Evolutionary conservation across 1,140 invertebrate genomes (phyloP), one percentile per base, ranked within the genome.

Genomic region (Zaprionus davidi): DNA sequence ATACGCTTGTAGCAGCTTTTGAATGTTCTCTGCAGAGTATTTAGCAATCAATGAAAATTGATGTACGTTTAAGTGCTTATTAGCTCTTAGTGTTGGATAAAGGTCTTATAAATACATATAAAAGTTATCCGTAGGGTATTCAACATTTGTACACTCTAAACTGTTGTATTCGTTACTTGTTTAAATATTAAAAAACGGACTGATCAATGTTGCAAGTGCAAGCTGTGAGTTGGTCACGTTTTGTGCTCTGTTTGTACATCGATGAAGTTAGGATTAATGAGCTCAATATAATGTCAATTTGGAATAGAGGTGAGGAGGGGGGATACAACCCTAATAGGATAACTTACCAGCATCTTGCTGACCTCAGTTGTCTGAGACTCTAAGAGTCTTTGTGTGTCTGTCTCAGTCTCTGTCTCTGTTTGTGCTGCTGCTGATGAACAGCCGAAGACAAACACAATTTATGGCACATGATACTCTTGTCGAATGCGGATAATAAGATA

Each of bases 381-480:
- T 20, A 22, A 22, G 20, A 2, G 17, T 36, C 65, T 28, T 22
- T 63, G 44, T 57, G 34, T 28, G 17, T 28, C 26, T 53, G 15
- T 36, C 13, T 41, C 5, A 5, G 4, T 17, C 12, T 53, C 58
- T 53, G 4, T 17, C 12, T 53, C 58, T 53, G 51, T 17, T 5
- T 71, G 51, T 15, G 13, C 51, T 38, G 51, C 28, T 53, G 36
- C 6, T 58, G 67, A 65, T 58, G 67, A 49, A 44, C 49, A 49
- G 60, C 70, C 56, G 55, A 46, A 67, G 82, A 51, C 67, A 73
- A 46, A 56, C 64, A 63, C 65, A 83, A 86, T 87, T 82, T 79
- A 87, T 86, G 76, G 79, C 78, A 73, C 79, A 76, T 86, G 83
- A 82, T 79, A 74, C 82, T 46, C 41, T 72, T 83, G 73, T 83